Evolutionary conservation across 2,888 invertebrate species (phyloP).

Genomic region (Seira sanloemensis): DNA sequence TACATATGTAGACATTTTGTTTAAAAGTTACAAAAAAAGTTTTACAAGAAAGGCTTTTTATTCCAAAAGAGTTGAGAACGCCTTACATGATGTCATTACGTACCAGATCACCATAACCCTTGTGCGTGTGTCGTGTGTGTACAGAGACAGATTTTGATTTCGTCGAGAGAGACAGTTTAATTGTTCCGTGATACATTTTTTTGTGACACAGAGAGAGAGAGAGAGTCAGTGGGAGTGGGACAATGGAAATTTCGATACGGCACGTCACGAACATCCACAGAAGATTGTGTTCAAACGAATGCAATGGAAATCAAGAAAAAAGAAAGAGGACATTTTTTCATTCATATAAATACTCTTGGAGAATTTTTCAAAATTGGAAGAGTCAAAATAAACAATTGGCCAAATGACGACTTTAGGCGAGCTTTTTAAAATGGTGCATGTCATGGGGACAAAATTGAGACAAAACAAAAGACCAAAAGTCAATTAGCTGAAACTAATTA

Average conservation of each 20-base stretch:
- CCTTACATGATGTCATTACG: conserved; percentile 27
- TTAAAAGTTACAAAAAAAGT: too few species aligned
- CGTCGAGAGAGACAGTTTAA: not conserved
- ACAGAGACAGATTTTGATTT: not conserved
- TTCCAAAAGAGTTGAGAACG: not conserved
- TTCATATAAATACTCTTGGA: not conserved
- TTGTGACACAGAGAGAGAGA: not conserved
- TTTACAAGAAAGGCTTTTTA: too few species aligned
- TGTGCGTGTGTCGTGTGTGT: not conserved
- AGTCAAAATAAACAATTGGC: not conserved
- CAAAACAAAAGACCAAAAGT: too few species aligned
- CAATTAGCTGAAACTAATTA: too few species aligned
- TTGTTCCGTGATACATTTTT: not conserved
- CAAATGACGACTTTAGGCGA: too few species aligned
- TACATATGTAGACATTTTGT: too few species aligned
- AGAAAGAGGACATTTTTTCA: not conserved
- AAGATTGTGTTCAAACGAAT: not conserved
- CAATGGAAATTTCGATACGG: not conserved
- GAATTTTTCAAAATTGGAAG: not conserved
- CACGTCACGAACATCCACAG: not conserved
- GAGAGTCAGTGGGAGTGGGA: not conserved
- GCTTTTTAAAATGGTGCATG: too few species aligned
- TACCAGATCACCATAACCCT: conserved; percentile 68
- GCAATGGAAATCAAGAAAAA: conserved; percentile 31
- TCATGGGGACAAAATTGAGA: not conserved